Evolutionary conservation across 2,888 invertebrate species (phyloP).

Genomic region (Aquatica leii): DNA sequence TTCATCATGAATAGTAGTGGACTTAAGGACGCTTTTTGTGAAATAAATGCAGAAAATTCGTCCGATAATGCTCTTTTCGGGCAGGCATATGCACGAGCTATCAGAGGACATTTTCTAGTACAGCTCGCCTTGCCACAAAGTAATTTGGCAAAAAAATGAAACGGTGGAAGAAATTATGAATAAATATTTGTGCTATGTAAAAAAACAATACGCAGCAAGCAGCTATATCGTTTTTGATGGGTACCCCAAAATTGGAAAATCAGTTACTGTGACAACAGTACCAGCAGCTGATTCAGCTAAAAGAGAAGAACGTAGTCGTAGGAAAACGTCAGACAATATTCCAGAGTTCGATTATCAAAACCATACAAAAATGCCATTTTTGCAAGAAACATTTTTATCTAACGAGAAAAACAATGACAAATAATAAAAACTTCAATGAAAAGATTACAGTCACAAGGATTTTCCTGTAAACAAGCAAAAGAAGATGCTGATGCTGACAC

Average conservation of each 20-base stretch:
- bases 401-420: conserved; percentile 45
- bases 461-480: conserved; percentile 42
- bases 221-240: conserved; percentile 43
- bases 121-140: too few species aligned
- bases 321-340: conserved; percentile 38
- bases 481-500: conserved; percentile 46
- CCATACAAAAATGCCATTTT: conserved; percentile 43
- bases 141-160: conserved; percentile 43
- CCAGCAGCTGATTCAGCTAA: conserved; percentile 40
- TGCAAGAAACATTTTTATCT: conserved; percentile 44
- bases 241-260: conserved; percentile 37
- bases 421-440: conserved; percentile 41
- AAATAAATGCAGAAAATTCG: conserved; percentile 46
- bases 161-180: conserved; percentile 38
- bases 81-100: too few species aligned
- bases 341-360: conserved; percentile 30
- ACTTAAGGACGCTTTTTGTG: too few species aligned
- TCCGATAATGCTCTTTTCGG: conserved; percentile 49
- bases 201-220: conserved; percentile 40
- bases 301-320: conserved; percentile 39
- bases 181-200: conserved; percentile 38
- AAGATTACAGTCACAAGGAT: conserved; percentile 34
- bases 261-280: conserved; percentile 29
- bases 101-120: too few species aligned
- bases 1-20: conserved; percentile 53